phyloP scores from a whole-genome alignment of 53 echinoderm and acorn worm species.

The Holothuria leucospilota region DNA sequence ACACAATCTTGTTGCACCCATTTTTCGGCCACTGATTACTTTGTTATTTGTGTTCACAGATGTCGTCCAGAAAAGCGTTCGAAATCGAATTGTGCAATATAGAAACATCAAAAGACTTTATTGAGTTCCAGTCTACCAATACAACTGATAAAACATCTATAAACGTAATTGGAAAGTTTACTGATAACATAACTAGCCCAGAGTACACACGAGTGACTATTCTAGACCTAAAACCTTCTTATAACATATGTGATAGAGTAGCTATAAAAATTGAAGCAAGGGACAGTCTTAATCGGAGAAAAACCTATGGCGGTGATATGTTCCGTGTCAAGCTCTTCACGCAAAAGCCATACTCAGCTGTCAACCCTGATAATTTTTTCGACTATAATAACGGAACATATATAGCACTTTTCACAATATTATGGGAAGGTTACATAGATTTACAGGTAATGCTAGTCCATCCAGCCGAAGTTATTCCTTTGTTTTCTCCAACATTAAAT shows the following conservation, averaged over 20 bases:
- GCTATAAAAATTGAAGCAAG: conserved; percentile 19
- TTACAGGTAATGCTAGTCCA: conserved; percentile 3
- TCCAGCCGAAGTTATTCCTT: conserved; percentile 25
- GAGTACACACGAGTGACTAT: conserved; percentile 9
- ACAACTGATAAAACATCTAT: no score
- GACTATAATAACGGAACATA: conserved; percentile 11
- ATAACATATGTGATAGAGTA: background rate
- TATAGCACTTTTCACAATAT: conserved; percentile 7
- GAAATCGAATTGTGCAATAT: no score
- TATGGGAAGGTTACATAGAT: conserved; percentile 24
- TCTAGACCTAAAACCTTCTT: background rate
- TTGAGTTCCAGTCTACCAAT: no score
- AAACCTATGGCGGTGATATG: conserved; percentile 6
- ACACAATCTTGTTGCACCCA: no score
- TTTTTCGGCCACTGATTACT: no score
- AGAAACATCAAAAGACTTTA: no score
- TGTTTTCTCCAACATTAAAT: conserved; percentile 14
- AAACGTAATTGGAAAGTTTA: no score
- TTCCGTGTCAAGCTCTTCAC: conserved; percentile 25
- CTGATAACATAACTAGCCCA: conserved; percentile 7
- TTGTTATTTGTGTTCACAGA: no score
- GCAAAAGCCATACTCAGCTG: conserved; percentile 10
- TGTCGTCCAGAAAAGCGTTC: no score
- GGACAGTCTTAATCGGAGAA: conserved; percentile 3
- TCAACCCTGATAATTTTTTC: background rate